A percentile compares a stretch with the other conserved stretches of the same genome.
phyloP scores from a whole-genome alignment of 1,140 invertebrate species.

The Periplaneta americana region DNA sequence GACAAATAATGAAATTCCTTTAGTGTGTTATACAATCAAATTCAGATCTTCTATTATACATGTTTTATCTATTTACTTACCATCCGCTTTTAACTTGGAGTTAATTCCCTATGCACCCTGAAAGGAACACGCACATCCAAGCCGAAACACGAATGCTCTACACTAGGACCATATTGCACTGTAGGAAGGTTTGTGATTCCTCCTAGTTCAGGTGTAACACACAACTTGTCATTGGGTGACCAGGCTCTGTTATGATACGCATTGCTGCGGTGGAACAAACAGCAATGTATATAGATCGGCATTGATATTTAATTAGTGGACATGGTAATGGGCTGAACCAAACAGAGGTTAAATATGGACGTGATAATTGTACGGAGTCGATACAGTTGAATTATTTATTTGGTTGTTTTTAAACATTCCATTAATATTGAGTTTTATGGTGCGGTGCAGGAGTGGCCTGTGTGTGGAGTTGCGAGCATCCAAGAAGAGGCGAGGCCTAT shows the following conservation, averaged over 20 bases:
- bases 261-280: background rate
- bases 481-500: too few species aligned
- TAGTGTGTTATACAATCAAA: too few species aligned
- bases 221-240: background rate
- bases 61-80: too few species aligned
- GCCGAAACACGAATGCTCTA: background rate
- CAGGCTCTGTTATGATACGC: background rate
- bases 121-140: background rate
- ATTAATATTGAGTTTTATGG: background rate
- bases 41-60: too few species aligned
- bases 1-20: too few species aligned
- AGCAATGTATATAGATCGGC: background rate
- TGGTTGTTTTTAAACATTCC: background rate
- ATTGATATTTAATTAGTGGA: background rate
- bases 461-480: background rate
- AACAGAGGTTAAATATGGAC: background rate
- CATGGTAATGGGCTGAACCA: background rate
- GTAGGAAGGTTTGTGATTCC: background rate
- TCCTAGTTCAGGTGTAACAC: background rate
- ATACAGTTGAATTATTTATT: background rate
- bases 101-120: too few species aligned
- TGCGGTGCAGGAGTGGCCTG: background rate
- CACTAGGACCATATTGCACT: background rate
- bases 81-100: background rate
- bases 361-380: background rate